These are phyloP conservation scores for Agrilus planipennis DNA, from an alignment of 1,140 invertebrate genomes.

Conservation along the genomic window DNA sequence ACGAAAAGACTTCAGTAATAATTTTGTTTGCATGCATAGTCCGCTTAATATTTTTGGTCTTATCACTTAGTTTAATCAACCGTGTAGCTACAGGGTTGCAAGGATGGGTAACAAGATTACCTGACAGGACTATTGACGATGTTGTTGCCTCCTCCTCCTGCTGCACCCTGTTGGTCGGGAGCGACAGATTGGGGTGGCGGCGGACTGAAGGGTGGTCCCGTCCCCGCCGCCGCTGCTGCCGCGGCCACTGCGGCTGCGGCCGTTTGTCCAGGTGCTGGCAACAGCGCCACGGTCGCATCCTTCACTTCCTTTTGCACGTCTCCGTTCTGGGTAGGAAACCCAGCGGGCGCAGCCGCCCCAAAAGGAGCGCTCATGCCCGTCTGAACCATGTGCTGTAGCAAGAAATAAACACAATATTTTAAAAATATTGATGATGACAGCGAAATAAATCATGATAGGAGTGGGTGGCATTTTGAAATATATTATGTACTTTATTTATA, in stretches of 20 bases:
- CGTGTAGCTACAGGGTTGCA: too few relatives aligned
- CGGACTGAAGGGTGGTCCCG: slow-evolving; percentile 32
- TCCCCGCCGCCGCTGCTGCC: too few relatives aligned
- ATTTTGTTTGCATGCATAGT: too few relatives aligned
- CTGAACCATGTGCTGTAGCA: slow-evolving; percentile 88
- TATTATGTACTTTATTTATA: too few relatives aligned
- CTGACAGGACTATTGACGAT: slow-evolving; percentile 30
- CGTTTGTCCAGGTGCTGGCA: slow-evolving; percentile 30
- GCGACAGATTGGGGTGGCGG: slow-evolving; percentile 33
- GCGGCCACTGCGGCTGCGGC: too few relatives aligned
- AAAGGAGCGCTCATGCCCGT: slow-evolving; percentile 79
- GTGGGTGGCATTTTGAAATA: too few relatives aligned
- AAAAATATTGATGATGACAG: background rate
- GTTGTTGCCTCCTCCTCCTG: too few relatives aligned
- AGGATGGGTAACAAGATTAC: too few relatives aligned
- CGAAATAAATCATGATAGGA: background rate
- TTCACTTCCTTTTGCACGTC: slow-evolving; percentile 44
- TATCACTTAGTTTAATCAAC: too few relatives aligned
- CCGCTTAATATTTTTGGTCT: too few relatives aligned
- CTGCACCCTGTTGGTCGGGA: slow-evolving; percentile 34
- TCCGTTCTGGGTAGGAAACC: slow-evolving; percentile 59
- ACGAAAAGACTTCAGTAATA: too few relatives aligned
- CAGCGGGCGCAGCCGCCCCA: slow-evolving; percentile 62
- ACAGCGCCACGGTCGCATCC: slow-evolving; percentile 39
- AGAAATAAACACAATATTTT: slow-evolving; percentile 26